Evolutionary conservation across 2,888 invertebrate species (phyloP).

Genomic region (Zhengitettix transpicula): DNA sequence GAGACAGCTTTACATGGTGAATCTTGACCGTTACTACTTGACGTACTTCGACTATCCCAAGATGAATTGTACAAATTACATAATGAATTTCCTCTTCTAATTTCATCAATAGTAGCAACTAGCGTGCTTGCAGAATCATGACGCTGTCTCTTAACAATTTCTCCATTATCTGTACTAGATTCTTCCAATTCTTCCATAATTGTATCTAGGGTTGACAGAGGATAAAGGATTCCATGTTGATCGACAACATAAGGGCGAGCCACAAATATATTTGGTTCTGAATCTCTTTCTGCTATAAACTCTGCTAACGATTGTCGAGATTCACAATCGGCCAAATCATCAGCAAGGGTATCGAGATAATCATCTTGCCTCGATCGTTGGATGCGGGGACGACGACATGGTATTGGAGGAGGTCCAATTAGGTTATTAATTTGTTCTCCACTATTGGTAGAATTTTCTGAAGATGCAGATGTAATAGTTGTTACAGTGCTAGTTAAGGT

Average conservation of each 20-base stretch:
- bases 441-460: slow-evolving; percentile 22
- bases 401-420: slow-evolving; percentile 27
- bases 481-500: slow-evolving; percentile 23
- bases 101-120: slow-evolving; percentile 46
- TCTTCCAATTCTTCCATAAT: slow-evolving; percentile 41
- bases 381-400: slow-evolving; percentile 6
- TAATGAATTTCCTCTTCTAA: slow-evolving; percentile 37
- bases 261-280: slow-evolving; percentile 27
- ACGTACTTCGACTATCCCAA: slow-evolving; percentile 2
- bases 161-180: slow-evolving; percentile 14
- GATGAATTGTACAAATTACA: slow-evolving; percentile 26
- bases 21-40: not conserved
- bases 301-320: slow-evolving; percentile 20
- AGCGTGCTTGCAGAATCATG: slow-evolving; percentile 37
- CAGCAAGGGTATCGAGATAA: slow-evolving; percentile 35
- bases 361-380: slow-evolving; percentile 23
- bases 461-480: slow-evolving; percentile 38
- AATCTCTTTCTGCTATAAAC: slow-evolving; percentile 13
- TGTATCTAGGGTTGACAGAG: slow-evolving; percentile 30
- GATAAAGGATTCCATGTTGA: slow-evolving; percentile 33
- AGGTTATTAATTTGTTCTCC: slow-evolving; percentile 26
- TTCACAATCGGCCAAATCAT: slow-evolving; percentile 27
- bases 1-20: not conserved
- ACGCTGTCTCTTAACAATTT: slow-evolving; percentile 25
- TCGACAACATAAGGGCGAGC: slow-evolving; percentile 40